A percentile compares a stretch with the other conserved stretches of the same genome.
Conservation (phyloP, 2,797 vertebrate species). For the Sparus aurata region DNA sequence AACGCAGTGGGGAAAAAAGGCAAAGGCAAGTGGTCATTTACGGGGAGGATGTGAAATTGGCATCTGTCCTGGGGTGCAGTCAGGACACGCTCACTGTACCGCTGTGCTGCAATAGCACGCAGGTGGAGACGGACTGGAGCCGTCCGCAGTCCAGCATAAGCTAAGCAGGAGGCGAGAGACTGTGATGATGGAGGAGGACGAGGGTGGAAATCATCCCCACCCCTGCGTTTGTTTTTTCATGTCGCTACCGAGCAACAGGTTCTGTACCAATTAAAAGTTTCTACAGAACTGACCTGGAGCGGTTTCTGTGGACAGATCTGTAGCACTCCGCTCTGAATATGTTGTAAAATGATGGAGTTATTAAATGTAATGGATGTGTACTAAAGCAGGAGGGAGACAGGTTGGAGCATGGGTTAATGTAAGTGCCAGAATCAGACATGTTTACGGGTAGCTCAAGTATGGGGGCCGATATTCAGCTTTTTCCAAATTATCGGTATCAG, state of each 20-base stretch:
- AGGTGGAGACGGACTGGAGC: conserved; percentile 66
- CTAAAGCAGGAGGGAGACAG: neutral
- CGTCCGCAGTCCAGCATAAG: conserved; percentile 30
- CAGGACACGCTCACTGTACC: conserved; percentile 48
- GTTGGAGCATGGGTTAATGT: neutral
- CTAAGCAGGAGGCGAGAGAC: neutral
- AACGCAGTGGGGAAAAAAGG: conserved; percentile 2
- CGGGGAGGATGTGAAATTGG: conserved; percentile 41
- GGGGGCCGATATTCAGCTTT: no score
- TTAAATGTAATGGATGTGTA: neutral
- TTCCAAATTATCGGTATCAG: no score
- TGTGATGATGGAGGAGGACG: neutral
- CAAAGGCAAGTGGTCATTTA: conserved; percentile 10
- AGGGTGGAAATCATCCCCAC: no score
- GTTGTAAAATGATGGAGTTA: neutral
- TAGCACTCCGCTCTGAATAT: neutral
- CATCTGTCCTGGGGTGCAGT: conserved; percentile 66
- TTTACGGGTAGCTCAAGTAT: neutral
- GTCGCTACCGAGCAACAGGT: conserved; percentile 57
- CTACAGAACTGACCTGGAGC: no score
- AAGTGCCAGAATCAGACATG: neutral
- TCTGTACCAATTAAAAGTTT: conserved; percentile 22
- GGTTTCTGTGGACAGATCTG: no score
- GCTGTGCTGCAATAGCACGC: conserved; percentile 54
- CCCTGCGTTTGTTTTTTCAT: neutral